Evolutionary conservation across 2,888 invertebrate genomes (phyloP).

Genomic region (Bugula neritina): DNA sequence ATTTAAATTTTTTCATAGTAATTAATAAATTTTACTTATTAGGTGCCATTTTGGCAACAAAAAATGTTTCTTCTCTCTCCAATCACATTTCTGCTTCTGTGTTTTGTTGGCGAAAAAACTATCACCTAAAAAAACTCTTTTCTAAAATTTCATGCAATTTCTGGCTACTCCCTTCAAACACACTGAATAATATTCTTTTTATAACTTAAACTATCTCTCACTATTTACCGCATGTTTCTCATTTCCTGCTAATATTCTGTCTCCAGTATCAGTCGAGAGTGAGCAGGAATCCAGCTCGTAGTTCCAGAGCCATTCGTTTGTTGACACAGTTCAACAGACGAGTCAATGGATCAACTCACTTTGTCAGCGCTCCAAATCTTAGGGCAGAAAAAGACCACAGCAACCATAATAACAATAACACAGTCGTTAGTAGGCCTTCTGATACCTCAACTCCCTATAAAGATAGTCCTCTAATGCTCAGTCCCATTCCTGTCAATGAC

Average conservation of each 20-base stretch:
- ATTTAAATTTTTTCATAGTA: too few relatives aligned
- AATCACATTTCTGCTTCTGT: too few relatives aligned
- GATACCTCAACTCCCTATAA: not conserved
- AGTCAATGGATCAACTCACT: not conserved
- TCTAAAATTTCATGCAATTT: too few relatives aligned
- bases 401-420: slow-evolving; percentile 1
- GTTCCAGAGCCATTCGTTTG: slow-evolving; percentile 4
- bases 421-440: not conserved
- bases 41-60: too few relatives aligned
- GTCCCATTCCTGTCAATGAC: not conserved
- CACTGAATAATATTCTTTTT: too few relatives aligned
- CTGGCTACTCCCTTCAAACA: too few relatives aligned
- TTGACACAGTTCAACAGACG: not conserved
- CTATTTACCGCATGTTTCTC: too few relatives aligned
- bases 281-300: not conserved
- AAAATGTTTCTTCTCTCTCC: too few relatives aligned
- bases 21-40: too few relatives aligned
- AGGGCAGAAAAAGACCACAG: not conserved
- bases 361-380: not conserved
- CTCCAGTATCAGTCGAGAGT: not conserved
- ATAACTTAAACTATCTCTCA: too few relatives aligned
- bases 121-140: too few relatives aligned
- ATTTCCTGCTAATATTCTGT: not conserved
- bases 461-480: not conserved
- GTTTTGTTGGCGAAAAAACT: too few relatives aligned